phyloP scores from a whole-genome alignment of 2,888 invertebrate genomes.

The Dryobota labecula region DNA sequence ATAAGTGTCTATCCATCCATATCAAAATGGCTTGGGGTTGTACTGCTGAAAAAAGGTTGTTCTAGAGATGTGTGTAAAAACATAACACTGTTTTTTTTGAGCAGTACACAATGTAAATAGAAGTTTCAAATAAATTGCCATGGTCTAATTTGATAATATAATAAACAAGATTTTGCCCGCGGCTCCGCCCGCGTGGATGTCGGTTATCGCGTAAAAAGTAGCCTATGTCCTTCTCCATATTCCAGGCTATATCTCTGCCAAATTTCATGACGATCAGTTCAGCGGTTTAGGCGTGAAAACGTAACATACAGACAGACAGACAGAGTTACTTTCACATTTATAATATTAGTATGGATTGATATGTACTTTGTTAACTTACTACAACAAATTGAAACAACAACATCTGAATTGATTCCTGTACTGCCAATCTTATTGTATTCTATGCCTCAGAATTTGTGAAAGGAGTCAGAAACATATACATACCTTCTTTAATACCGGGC shows the following conservation, averaged over 20 bases:
- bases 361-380: neutral
- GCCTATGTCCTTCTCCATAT: no score
- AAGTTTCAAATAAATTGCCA: neutral
- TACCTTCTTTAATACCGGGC: constrained; percentile 96
- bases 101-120: neutral
- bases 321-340: no score
- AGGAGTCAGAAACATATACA: neutral
- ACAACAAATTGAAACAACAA: neutral
- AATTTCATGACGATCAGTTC: no score
- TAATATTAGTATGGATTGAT: no score
- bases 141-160: no score
- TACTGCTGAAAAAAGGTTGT: neutral
- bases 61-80: neutral
- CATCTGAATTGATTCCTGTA: neutral
- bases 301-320: no score
- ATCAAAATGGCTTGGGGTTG: neutral
- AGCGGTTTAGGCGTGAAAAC: no score
- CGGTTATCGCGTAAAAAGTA: no score
- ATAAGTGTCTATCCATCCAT: neutral
- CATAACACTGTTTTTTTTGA: neutral
- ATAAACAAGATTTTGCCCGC: no score
- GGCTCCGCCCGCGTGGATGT: no score
- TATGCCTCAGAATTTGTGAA: neutral
- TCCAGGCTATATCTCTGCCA: no score
- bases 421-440: neutral